These are phyloP conservation scores for Drosophila santomea DNA, from an alignment of 1,140 invertebrate species.

Conservation along the genomic window DNA sequence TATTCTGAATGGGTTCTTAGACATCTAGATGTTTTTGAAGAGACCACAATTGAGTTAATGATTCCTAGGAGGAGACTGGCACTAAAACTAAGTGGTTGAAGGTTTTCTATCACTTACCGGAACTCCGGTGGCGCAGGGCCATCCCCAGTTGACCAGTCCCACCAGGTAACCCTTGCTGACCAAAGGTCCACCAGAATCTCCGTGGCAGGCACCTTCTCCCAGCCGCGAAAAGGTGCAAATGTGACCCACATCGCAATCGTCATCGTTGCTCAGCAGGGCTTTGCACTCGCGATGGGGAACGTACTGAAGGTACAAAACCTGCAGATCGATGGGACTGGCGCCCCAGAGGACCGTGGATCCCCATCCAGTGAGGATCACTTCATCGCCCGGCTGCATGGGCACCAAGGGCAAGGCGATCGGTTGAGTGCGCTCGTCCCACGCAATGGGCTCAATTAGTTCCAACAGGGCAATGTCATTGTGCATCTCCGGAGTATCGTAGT, in stretches of 20 bases:
- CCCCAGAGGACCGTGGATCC: constrained; percentile 48
- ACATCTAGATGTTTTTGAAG: too few relatives aligned
- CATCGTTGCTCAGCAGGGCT: constrained; percentile 12
- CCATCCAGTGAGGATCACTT: constrained; percentile 85
- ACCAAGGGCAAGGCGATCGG: constrained; percentile 56
- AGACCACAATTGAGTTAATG: too few relatives aligned
- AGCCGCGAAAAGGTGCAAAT: constrained; percentile 87
- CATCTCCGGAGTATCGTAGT: constrained; percentile 57
- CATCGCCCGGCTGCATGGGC: constrained; percentile 50
- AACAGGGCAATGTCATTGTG: constrained; percentile 86
- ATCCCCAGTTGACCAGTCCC: constrained; percentile 86
- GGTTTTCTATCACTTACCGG: constrained; percentile 55
- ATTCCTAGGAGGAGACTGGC: too few relatives aligned
- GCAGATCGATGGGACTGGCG: constrained; percentile 43
- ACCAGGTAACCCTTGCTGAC: constrained; percentile 73
- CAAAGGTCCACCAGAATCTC: constrained; percentile 87
- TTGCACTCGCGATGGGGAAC: constrained; percentile 45
- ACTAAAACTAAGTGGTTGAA: neutral
- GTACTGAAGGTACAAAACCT: constrained; percentile 39
- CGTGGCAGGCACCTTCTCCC: constrained; percentile 86
- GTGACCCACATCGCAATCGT: constrained; percentile 74
- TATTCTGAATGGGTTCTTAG: neutral
- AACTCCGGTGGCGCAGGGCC: constrained; percentile 85
- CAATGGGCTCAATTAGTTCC: constrained; percentile 76
- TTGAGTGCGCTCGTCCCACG: constrained; percentile 84